Base-by-base conservation (phyloP, 2,797 vertebrate genomes). In the Poecile montanus region DNA sequence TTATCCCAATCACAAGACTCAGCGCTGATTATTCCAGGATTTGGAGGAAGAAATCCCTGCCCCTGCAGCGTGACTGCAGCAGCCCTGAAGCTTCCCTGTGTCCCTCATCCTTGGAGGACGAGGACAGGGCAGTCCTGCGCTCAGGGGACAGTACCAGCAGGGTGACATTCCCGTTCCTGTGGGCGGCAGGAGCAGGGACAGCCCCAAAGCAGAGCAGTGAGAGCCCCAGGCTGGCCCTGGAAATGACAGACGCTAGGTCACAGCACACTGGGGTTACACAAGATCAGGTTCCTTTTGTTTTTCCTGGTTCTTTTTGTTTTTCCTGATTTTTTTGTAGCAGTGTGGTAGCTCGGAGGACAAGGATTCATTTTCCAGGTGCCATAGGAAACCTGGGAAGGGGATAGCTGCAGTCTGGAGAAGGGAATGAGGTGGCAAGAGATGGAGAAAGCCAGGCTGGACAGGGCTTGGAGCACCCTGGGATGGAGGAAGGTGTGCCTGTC, bases 61-160 rank as follows among this genome's bases (percentile, higher is more conserved):
- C 90, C 91, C 47, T 93, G 93, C 93, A 89, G 94, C 26, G 36
- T 94, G 93, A 93, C 95, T 92, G 94, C 91, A 48, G 94, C 19
- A 53, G 72, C 85, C 89, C 66, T 54, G 84, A 18, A 45, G 89
- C 73, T 42, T 67, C 88, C 47, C 51, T 0, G 61, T 72, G 82
- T 85, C 88, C 94, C 93, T 80, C 74, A 88, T 91, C 94, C 95
- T 88, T 93, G 90, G 73, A 89, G 84, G 85, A 91, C 4, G 40
- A 88, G 93, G 47, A 88, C 89, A 78, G 93, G 93, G 60, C 71
- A 44, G 19, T 2, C 16, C 91, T 18, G 90, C 0, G 68, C 88
- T 27, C 58, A 5, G 50, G 45, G 6, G 6, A 38, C 50, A 76
- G 58, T 44, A 5, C 13, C 60, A 22, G 81, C 42, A 32, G 27